A percentile compares a stretch with the other conserved stretches of the same genome.
These are phyloP conservation scores for Echinops telfairi DNA, from an alignment of 2,113 vertebrate species.

Conservation along the genomic window DNA sequence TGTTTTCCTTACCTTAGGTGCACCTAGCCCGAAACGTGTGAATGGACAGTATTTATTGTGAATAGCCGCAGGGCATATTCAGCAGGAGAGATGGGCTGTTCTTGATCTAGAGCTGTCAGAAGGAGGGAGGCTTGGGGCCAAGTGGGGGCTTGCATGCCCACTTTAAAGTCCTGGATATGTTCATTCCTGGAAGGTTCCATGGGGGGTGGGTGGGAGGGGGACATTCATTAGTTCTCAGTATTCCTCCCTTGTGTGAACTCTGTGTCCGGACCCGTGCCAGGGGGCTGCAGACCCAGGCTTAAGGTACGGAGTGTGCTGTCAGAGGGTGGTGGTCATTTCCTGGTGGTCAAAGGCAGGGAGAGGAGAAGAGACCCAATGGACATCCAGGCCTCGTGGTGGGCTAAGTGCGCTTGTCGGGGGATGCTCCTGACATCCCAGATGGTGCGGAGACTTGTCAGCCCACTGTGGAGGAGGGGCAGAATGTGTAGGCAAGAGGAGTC, in stretches of 20 bases:
- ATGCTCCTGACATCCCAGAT: too few relatives aligned
- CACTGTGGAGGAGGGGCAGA: neutral
- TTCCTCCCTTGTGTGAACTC: neutral
- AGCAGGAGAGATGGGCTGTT: neutral
- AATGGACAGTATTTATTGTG: neutral
- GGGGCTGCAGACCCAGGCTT: neutral
- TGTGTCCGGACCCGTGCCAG: neutral
- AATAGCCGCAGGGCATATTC: neutral
- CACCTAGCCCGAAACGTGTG: neutral
- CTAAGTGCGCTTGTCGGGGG: too few relatives aligned
- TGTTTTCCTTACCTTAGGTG: neutral
- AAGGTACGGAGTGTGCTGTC: neutral
- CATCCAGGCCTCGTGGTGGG: neutral
- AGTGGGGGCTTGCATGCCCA: neutral
- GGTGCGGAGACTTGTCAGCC: neutral
- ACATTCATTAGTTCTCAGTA: neutral
- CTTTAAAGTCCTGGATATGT: neutral
- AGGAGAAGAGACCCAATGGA: neutral
- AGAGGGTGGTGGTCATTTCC: neutral
- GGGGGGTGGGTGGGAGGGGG: neutral
- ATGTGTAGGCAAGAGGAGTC: neutral
- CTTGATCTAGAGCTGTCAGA: neutral
- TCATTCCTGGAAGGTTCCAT: neutral
- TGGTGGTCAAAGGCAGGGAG: neutral
- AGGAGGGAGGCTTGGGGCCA: neutral